These are phyloP conservation scores for Pterois miles DNA, from an alignment of 2,797 vertebrate genomes.

Conservation along the genomic window DNA sequence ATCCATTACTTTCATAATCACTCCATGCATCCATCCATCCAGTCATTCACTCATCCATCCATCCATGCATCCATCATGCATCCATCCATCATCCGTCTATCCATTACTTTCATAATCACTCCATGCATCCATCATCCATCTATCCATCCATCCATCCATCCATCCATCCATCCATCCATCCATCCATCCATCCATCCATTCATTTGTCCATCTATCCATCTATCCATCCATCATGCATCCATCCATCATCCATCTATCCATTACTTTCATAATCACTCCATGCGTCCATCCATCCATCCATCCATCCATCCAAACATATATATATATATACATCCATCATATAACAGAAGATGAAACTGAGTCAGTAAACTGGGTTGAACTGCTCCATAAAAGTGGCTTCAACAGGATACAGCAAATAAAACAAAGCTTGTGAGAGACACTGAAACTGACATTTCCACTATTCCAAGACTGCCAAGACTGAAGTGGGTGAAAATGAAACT, in stretches of 20 bases:
- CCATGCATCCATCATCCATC: background rate
- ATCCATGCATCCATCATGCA: no score
- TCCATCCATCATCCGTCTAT: no score
- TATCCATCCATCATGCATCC: no score
- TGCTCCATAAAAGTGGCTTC: background rate
- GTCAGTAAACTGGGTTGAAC: background rate
- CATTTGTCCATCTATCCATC: no score
- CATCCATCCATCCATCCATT: slow-evolving; percentile 11
- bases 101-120: no score
- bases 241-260: no score
- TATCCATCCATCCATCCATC: slow-evolving; percentile 1
- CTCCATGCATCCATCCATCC: no score
- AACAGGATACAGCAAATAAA: background rate
- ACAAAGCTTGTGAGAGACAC: background rate
- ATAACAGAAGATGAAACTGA: background rate
- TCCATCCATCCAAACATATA: no score
- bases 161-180: slow-evolving; percentile 4
- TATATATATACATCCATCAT: background rate
- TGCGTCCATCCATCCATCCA: no score
- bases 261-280: no score
- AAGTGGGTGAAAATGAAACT: background rate
- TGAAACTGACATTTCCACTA: slow-evolving; percentile 2
- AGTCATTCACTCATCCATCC: no score
- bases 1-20: no score
- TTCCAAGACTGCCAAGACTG: background rate